A percentile compares a stretch with the other conserved stretches of the same genome.
phyloP scores from a whole-genome alignment of 2,888 invertebrate species.

The Calliopum simillimum region DNA sequence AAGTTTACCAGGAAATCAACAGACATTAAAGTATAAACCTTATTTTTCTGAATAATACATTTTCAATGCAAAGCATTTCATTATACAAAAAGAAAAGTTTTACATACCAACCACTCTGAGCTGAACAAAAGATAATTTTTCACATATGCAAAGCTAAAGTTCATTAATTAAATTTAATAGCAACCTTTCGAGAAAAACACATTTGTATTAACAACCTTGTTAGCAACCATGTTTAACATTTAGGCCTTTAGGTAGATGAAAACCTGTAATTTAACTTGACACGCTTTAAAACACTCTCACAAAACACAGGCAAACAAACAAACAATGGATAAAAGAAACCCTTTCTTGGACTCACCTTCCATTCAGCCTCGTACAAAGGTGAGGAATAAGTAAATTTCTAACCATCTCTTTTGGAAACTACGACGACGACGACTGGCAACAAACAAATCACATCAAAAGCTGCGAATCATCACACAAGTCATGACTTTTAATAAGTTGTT shows the following conservation, averaged over 20 bases:
- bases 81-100: not conserved
- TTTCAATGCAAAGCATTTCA: too few species aligned
- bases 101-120: not conserved
- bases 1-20: too few species aligned
- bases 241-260: not conserved
- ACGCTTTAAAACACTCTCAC: conserved; percentile 24
- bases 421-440: not conserved
- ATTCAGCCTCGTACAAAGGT: not conserved
- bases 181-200: not conserved
- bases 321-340: not conserved
- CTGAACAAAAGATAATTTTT: not conserved
- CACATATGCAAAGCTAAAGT: not conserved
- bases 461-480: conserved; percentile 21
- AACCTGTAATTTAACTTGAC: conserved; percentile 19
- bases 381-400: not conserved
- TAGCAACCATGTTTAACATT: not conserved
- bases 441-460: conserved; percentile 14
- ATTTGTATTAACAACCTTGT: conserved; percentile 6
- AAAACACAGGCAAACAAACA: conserved; percentile 11
- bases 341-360: not conserved
- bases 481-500: conserved; percentile 32
- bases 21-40: too few species aligned
- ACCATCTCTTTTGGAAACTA: conserved; percentile 8
- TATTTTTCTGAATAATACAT: too few species aligned
- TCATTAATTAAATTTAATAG: not conserved